Conservation (phyloP, 2,113 vertebrate species). For the Pedionomus torquatus region DNA sequence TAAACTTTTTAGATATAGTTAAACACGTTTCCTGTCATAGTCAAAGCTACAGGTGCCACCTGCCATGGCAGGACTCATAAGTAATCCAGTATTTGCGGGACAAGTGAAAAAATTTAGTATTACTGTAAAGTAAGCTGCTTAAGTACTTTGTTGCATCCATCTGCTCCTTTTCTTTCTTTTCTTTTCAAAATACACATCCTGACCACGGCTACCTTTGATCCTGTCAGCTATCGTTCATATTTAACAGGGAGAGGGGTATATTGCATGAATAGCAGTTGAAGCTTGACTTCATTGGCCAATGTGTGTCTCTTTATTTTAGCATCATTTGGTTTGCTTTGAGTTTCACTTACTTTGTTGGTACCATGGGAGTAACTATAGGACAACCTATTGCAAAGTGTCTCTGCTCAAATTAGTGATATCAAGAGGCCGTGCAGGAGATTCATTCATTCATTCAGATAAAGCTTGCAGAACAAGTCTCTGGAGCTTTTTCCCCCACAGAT, state of each 20-base stretch:
- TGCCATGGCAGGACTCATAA: conserved; percentile 33
- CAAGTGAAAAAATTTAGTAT: conserved; percentile 49
- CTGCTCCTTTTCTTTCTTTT: neutral
- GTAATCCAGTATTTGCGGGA: conserved; percentile 35
- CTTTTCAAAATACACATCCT: neutral
- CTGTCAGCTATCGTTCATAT: neutral
- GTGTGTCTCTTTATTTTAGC: neutral
- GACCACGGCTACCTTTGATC: neutral
- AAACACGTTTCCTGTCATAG: neutral
- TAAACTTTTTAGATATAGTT: neutral
- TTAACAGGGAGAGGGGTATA: neutral
- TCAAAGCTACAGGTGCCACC: conserved; percentile 12
- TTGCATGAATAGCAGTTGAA: neutral
- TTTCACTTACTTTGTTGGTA: neutral
- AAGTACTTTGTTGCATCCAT: conserved; percentile 21
- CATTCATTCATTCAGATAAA: neutral
- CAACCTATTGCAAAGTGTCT: neutral
- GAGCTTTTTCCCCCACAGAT: neutral
- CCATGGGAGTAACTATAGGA: neutral
- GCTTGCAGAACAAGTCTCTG: neutral
- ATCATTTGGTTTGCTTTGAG: neutral
- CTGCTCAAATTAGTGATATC: neutral
- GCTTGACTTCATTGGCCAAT: neutral
- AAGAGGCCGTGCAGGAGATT: neutral
- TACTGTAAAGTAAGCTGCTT: conserved; percentile 49